Conservation (phyloP, 2,113 vertebrate genomes). For the Cinclus mexicanus region DNA sequence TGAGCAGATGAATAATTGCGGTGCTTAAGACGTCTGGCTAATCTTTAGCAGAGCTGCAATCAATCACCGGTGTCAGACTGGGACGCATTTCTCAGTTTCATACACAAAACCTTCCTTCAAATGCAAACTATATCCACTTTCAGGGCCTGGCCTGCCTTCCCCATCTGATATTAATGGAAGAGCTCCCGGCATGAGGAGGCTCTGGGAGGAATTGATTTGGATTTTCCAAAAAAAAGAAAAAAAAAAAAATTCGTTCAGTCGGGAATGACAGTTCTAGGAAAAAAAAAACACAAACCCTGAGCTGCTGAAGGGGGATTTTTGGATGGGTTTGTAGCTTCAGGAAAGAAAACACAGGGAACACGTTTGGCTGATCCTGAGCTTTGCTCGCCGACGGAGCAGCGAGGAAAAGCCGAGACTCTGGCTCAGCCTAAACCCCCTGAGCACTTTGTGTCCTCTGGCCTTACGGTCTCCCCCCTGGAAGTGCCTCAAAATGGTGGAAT, state of each 20-base stretch:
- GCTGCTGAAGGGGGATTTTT: background rate
- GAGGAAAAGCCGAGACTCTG: background rate
- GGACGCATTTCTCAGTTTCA: conserved; percentile 70
- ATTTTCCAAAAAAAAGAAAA: background rate
- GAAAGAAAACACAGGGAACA: background rate
- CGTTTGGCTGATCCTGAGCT: background rate
- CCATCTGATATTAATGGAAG: conserved; percentile 62
- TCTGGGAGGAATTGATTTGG: background rate
- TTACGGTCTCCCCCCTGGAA: background rate
- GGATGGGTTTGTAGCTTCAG: background rate
- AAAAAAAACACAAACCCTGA: background rate
- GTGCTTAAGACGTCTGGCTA: conserved; percentile 74
- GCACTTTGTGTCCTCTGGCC: background rate
- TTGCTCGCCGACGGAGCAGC: accelerated
- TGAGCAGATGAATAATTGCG: conserved; percentile 53
- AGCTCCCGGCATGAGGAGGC: conserved; percentile 2
- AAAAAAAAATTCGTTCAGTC: background rate
- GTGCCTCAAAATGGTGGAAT: background rate
- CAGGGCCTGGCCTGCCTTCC: conserved; percentile 39
- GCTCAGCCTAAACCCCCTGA: background rate
- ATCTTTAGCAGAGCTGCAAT: conserved; percentile 79
- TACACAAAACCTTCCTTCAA: conserved; percentile 73
- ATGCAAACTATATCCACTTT: conserved; percentile 64
- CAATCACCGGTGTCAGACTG: conserved; percentile 73
- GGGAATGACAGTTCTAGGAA: background rate